Base-by-base conservation (phyloP, 1,140 invertebrate genomes). In the Helicoverpa zea region DNA sequence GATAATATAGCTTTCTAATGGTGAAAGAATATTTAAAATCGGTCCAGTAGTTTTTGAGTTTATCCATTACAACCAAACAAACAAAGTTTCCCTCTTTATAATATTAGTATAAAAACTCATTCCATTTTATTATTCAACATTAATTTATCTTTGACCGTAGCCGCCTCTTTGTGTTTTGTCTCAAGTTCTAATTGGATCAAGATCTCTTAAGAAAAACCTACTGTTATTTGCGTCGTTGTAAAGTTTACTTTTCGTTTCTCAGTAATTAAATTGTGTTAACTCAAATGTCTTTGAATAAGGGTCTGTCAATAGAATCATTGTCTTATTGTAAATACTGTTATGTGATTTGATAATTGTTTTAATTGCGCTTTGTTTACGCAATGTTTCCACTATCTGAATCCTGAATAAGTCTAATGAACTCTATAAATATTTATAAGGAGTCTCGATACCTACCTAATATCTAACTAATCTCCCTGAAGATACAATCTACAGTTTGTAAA, bases 181-280 rank as follows among this genome's bases (percentile, higher is more conserved):
- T 82, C 29, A 79, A 86, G 56, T 85, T 85, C 75, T 87, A 87
- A 88, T 88, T 88, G 85, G 80, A 88, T 85, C 73, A 88, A 87
- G 79, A 83, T 68, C 82, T 81, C 82, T 87, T 83, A 83, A 61
- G 35, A 74, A 85, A 86, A 88, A 85, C 81, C 80, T 84, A 80
- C 79, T 82, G 77, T 74, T 85, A 81, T 85, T 75, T 84, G 68
- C 70, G 83, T 72, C 64, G 83, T 72, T 59, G 59, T 83, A 85
- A 88, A 87, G 64, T 84, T 84, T 78, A 68, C 63, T 78, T 63
- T 76, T 77, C 63, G 63, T 58, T 79, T 79, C 51, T 54, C 52
- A 72, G 52, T 78, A 78, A 78, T 78, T 78, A 66, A 78, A 63
- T 66, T 78, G 63, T 56, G 61, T 78, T 68, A 68, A 78, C 66